A percentile compares a stretch with the other conserved stretches of the same genome.
Evolutionary conservation across 2,113 vertebrate genomes (phyloP).

Genomic region (Sebastes schlegelii): DNA sequence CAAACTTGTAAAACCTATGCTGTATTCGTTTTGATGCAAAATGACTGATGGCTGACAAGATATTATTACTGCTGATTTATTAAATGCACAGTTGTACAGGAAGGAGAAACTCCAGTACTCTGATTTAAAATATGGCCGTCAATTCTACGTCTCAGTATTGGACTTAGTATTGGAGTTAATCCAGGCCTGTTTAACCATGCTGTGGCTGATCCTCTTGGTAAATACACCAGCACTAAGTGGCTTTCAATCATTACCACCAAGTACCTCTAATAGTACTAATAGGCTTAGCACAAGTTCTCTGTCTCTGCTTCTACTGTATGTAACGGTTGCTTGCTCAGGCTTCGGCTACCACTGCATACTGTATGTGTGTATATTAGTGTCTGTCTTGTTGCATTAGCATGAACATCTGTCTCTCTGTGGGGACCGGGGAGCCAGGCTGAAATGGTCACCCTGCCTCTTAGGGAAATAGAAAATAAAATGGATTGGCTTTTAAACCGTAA

Average conservation of each 20-base stretch:
- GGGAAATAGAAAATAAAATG: constrained; percentile 59
- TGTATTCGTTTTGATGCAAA: neutral
- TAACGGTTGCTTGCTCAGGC: constrained; percentile 43
- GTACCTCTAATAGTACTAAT: constrained; percentile 73
- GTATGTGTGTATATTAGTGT: constrained; percentile 39
- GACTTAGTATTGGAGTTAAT: constrained; percentile 47
- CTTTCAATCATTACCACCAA: constrained; percentile 76
- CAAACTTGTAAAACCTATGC: neutral
- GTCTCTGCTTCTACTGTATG: constrained; percentile 30
- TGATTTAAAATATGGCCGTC: constrained; percentile 8
- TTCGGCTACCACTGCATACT: constrained; percentile 7
- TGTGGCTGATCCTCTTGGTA: constrained; percentile 70
- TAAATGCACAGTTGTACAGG: neutral
- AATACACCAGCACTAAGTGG: constrained; percentile 73
- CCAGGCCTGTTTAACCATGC: constrained; percentile 69
- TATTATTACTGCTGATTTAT: neutral
- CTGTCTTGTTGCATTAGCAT: constrained; percentile 66
- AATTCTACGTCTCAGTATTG: constrained; percentile 23
- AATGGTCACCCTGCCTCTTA: constrained; percentile 36
- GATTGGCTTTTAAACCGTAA: constrained; percentile 51
- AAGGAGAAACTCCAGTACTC: neutral
- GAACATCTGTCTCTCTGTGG: constrained; percentile 50
- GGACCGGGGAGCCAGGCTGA: constrained; percentile 22
- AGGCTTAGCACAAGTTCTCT: constrained; percentile 66
- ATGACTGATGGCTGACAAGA: neutral